Conservation (phyloP, 2,113 vertebrate genomes). For the Ovis aries region ARS-UI_Ramb_v3.0 NC_056073.1:23447001-23447500, state of each 20-base stretch:
- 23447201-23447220: not conserved
- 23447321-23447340: not conserved
- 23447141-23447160: not conserved
- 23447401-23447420: not conserved
- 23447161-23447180: not conserved
- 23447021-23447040: not conserved
- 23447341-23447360: not conserved
- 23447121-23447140: not conserved
- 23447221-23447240: not conserved
- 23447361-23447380: not conserved
- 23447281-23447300: not conserved
- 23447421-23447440: not conserved
- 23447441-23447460: not conserved
- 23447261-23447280: not conserved
- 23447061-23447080: not conserved
- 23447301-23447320: not conserved
- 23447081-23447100: accelerated
- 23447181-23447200: not conserved
- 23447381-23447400: not conserved
- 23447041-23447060: not conserved
- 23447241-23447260: not conserved
- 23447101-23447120: not conserved
- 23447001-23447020: not conserved
- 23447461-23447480: not conserved
- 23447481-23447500: not conserved